Percentiles rank a stretch among this genome's conserved stretches.
phyloP scores from a whole-genome alignment of 2,113 vertebrate species.

The Brienomyrus brachyistius region DNA sequence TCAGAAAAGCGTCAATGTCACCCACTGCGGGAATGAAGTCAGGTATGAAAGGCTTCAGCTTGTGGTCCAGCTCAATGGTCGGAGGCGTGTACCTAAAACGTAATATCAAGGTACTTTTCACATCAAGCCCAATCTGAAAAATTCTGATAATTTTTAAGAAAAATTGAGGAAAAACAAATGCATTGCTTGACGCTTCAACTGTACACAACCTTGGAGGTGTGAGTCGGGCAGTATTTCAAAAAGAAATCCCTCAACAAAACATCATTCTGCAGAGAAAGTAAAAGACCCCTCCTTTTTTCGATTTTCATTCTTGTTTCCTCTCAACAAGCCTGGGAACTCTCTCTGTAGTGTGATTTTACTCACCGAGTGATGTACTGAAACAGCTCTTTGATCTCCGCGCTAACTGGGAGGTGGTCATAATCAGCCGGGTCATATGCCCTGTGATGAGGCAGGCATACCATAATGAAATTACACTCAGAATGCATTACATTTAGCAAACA shows the following conservation, averaged over 20 bases:
- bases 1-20: conserved; percentile 94
- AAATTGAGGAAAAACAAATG: background rate
- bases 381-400: conserved; percentile 80
- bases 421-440: conserved; percentile 76
- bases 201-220: background rate
- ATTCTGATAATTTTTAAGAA: background rate
- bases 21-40: conserved; percentile 94
- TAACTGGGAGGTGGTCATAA: conserved; percentile 81
- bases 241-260: background rate
- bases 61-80: conserved; percentile 76
- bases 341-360: conserved; percentile 19
- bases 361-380: conserved; percentile 91
- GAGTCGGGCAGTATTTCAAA: background rate
- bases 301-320: background rate
- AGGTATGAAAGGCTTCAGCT: conserved; percentile 91
- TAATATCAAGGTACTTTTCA: background rate
- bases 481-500: background rate
- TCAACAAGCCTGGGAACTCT: background rate
- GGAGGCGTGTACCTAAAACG: conserved; percentile 76
- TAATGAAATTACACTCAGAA: background rate
- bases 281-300: background rate
- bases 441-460: background rate
- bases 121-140: background rate
- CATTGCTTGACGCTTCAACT: background rate
- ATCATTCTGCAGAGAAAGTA: background rate